Evolutionary conservation across 35 echinoderm and acorn worm genomes (phyloP), one percentile per base, ranked within the genome.

Genomic region (Strongylocentrotus purpuratus): DNA sequence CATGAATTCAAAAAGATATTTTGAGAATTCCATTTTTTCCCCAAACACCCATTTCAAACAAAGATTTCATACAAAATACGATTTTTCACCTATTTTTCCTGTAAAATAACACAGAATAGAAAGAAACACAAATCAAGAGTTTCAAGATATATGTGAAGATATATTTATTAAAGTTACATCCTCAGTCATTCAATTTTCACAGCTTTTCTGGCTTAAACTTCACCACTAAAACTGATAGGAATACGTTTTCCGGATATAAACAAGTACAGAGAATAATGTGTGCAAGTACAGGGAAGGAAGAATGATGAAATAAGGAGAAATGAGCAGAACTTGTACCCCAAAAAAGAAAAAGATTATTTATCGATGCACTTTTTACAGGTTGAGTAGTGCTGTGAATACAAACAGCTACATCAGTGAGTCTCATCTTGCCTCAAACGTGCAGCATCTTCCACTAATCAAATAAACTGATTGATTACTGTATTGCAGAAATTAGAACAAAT

Each of bases 401-500:
- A 58, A 93, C 18, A 28, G 11, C 91, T 46, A 58, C 32, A 93
- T 93, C n/a, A 58, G 46, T 32, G 18, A 31, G 11, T 33, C 91
- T 93, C 91, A 93, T 93, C 46, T 93, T 58, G 32, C 91, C 31
- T 32, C 91, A 93, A 93, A 93, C 91, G 91, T 93, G 91, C 32
- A 31, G n/a, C 33, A 93, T 93, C 48, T 58, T 31, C 9, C 91
- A 31, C 91, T 93, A 93, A 93, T 93, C 91, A 93, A 93, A 93
- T 93, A 93, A 93, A 93, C 45, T 58, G 91, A 93, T 93, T 93
- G 91, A 93, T 93, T 93, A 93, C 91, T 93, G 91, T 93, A 47
- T 93, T 93, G 91, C 33, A 93, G 46, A 93, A 93, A 93, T 93
- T 93, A 93, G 46, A 93, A 47, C 45, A 93, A 93, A 93, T 93